A percentile compares a stretch with the other conserved stretches of the same genome.
These are phyloP conservation scores for Ridgeia piscesae DNA, from an alignment of 1,140 invertebrate genomes.

Conservation along the genomic window DNA sequence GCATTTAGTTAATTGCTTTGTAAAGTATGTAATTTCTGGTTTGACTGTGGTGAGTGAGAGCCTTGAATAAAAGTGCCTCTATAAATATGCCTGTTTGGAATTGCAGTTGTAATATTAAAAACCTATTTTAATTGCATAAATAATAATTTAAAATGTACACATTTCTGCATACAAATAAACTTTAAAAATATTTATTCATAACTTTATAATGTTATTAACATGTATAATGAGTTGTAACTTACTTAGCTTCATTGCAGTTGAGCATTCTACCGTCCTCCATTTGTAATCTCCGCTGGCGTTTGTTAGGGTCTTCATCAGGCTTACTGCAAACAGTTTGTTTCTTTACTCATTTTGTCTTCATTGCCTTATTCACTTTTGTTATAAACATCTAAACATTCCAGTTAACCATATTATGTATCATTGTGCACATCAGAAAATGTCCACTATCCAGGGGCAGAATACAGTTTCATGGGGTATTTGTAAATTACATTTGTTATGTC, in stretches of 20 bases:
- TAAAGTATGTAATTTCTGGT: too few species aligned
- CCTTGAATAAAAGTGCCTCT: too few species aligned
- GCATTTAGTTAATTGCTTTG: too few species aligned
- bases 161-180: background rate
- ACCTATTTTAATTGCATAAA: background rate
- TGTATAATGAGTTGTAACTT: constrained; percentile 31
- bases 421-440: too few species aligned
- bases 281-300: constrained; percentile 64
- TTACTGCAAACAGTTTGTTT: background rate
- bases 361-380: background rate
- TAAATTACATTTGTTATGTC: too few species aligned
- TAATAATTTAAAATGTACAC: background rate
- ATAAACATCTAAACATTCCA: too few species aligned
- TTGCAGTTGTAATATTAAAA: background rate
- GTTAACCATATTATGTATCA: too few species aligned
- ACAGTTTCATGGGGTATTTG: too few species aligned
- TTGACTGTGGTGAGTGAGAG: too few species aligned
- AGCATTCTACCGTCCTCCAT: constrained; percentile 74
- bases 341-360: background rate
- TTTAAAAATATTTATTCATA: background rate
- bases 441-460: too few species aligned
- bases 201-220: background rate
- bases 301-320: background rate
- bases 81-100: too few species aligned
- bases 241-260: constrained; percentile 83